phyloP scores from a whole-genome alignment of 2,888 invertebrate genomes.

The Heliconius charithonia region DNA sequence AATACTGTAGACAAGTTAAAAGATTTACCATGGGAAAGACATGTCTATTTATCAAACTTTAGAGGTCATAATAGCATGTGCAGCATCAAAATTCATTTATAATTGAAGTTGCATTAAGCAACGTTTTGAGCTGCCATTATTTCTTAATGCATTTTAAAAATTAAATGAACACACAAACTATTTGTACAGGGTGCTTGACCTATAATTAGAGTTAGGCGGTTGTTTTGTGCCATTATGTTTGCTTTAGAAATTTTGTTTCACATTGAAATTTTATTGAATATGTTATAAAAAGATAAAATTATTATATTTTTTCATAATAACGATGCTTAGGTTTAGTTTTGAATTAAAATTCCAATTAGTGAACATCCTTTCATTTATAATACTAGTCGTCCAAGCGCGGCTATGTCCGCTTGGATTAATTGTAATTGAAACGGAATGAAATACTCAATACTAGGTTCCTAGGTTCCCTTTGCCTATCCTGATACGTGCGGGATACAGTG shows the following conservation, averaged over 20 bases:
- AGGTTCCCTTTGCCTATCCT: too few species aligned
- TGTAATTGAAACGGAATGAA: too few species aligned
- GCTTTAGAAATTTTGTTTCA: constrained; percentile 16
- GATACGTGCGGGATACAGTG: too few species aligned
- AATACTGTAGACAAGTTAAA: constrained; percentile 39
- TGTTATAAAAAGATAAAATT: background rate
- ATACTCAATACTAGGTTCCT: too few species aligned
- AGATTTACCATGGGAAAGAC: constrained; percentile 27
- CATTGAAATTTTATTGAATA: background rate
- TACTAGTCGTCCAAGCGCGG: background rate
- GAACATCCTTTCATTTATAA: background rate
- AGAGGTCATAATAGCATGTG: constrained; percentile 25
- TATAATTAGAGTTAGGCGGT: constrained; percentile 22
- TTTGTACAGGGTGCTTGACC: constrained; percentile 28
- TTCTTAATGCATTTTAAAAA: constrained; percentile 37
- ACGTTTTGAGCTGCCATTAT: constrained; percentile 36
- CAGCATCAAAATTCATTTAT: constrained; percentile 28
- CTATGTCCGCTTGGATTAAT: background rate
- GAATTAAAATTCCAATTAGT: background rate
- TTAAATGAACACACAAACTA: constrained; percentile 30
- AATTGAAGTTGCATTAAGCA: constrained; percentile 53
- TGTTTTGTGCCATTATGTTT: constrained; percentile 5
- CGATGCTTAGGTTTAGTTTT: background rate
- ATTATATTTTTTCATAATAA: background rate
- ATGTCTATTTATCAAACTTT: background rate